Base-by-base conservation (phyloP, 2,797 vertebrate species). In the Xiphorhynchus erythropygius region DNA sequence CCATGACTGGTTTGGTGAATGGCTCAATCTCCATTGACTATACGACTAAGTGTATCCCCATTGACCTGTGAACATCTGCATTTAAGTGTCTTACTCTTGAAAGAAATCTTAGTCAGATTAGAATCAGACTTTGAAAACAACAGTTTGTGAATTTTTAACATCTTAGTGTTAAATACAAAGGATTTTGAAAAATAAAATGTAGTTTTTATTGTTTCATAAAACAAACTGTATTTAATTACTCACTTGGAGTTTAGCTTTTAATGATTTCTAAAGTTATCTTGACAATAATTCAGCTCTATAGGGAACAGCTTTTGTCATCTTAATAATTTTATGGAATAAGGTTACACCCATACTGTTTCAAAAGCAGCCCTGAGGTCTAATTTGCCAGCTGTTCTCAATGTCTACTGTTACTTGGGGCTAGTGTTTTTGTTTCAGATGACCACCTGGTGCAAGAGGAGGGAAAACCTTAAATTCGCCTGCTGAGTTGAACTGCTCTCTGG, bases 311-410 rank as follows among this genome's bases (percentile, higher is more conserved):
- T 90, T 86, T 86, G 42, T 87, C 62, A 52, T 83, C 33, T 89
- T 84, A 75, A 91, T 84, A 93, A 77, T 87, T 79, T 62, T 78
- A 87, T 50, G 56, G 50, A 67, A 41, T 65, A 69, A 89, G 74
- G 42, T 93, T 92, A 76, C 21, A 89, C 59, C 28, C 52, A n/a
- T 23, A 37, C 16, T 56, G 18, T 79, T 92, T 69, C 35, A 63
- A 87, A 90, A 73, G 84, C 46, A 92, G 42, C 70, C n/a, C 23
- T 65, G 39, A 79, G 42, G 89, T 37, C 47, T 84, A 92, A 82
- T 96, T 95, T 82, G n/a, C 94, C 95, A 95, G 39, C 78, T 95
- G 89, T 84, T 70, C 39, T 89, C 67, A 44, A 74, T 46, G 63
- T 73, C 78, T 90, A 1, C 50, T 75, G 30, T 50, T 76, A 71